These are phyloP conservation scores for Eudasyphora cyanicolor DNA, from an alignment of 2,888 invertebrate species.

Conservation along the genomic window DNA sequence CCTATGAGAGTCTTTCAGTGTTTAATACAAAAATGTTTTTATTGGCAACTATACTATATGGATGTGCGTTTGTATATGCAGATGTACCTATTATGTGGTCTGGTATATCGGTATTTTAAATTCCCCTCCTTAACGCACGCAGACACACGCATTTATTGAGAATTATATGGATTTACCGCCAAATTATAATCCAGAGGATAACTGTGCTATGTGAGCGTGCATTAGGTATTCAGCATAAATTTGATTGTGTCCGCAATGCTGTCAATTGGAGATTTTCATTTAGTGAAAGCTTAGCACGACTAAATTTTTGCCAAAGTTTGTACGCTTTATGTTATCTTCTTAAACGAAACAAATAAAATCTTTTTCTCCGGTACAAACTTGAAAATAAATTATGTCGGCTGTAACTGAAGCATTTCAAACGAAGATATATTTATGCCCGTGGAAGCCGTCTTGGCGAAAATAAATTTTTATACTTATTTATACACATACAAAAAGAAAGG, in stretches of 20 bases:
- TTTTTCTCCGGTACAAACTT: no score
- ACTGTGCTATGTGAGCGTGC: no score
- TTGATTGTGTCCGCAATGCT: neutral
- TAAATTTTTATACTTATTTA: no score
- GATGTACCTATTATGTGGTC: conserved; percentile 30
- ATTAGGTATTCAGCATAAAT: neutral
- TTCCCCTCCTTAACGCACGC: neutral
- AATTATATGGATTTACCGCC: neutral
- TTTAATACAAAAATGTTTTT: conserved; percentile 78
- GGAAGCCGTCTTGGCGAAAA: no score
- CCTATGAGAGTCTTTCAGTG: conserved; percentile 75
- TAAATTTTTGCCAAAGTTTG: neutral
- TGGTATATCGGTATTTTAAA: neutral
- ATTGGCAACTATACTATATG: conserved; percentile 77
- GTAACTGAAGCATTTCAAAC: no score
- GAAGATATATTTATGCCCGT: no score
- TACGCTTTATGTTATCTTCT: no score
- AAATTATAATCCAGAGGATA: neutral
- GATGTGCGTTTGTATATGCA: neutral
- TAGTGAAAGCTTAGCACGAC: neutral
- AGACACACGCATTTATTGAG: neutral
- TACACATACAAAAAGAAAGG: no score
- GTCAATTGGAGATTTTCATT: neutral
- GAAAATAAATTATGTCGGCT: no score
- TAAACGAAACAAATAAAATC: no score